phyloP scores from a whole-genome alignment of 2,113 vertebrate species.

The Calonectris borealis region DNA sequence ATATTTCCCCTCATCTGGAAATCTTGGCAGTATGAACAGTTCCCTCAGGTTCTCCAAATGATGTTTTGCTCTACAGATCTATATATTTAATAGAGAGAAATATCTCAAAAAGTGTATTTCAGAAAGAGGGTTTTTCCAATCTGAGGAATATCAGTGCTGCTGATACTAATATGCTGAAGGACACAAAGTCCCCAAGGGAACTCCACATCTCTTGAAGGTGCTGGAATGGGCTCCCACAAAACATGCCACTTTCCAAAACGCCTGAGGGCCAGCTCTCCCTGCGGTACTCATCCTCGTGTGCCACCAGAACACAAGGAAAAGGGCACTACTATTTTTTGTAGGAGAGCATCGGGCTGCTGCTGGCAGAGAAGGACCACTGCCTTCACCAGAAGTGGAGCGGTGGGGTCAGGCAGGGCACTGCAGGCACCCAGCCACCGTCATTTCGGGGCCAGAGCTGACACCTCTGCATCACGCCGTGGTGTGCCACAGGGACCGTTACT shows the following conservation, averaged over 20 bases:
- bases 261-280: background rate
- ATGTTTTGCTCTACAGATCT: background rate
- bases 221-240: background rate
- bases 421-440: fast-evolving
- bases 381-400: background rate
- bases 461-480: fast-evolving
- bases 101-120: background rate
- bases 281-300: background rate
- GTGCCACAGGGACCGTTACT: background rate
- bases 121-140: background rate
- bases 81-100: background rate
- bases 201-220: background rate
- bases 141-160: background rate
- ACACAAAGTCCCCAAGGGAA: background rate
- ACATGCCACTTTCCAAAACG: background rate
- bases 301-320: background rate
- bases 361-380: background rate
- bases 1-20: background rate
- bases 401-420: background rate
- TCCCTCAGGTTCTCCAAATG: background rate
- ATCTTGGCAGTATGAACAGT: background rate
- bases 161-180: background rate
- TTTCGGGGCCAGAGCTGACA: background rate
- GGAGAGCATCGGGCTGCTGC: background rate
- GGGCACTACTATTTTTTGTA: background rate